phyloP scores from a whole-genome alignment of 2,797 vertebrate genomes.

The Gambelia wislizenii region DNA sequence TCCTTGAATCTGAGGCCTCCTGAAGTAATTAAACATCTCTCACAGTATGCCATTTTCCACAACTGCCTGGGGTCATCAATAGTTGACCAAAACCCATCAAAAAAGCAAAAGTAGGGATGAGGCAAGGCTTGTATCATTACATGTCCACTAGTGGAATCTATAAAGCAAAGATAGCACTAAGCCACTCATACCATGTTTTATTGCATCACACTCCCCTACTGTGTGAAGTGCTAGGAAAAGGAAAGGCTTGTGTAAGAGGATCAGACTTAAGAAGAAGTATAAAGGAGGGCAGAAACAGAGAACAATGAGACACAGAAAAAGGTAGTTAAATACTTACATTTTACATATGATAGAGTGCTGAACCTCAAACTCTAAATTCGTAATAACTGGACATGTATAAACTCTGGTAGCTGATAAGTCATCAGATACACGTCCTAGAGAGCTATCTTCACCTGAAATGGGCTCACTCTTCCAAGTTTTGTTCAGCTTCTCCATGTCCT shows the following conservation, averaged over 20 bases:
- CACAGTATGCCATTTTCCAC: background rate
- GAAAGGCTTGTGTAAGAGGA: background rate
- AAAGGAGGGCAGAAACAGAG: background rate
- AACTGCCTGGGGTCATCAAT: background rate
- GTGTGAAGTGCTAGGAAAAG: background rate
- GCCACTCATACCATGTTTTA: background rate
- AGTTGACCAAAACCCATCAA: background rate
- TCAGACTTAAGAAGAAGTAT: background rate
- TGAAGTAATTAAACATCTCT: background rate
- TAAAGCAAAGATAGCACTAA: background rate
- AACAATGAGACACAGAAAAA: background rate
- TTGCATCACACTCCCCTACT: background rate
- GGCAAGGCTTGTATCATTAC: background rate
- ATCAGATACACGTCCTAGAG: slow-evolving; percentile 80
- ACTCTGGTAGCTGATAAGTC: slow-evolving; percentile 87
- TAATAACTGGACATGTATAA: slow-evolving; percentile 94
- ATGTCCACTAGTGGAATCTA: background rate
- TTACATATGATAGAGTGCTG: slow-evolving; percentile 98
- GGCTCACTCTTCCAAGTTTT: slow-evolving; percentile 90
- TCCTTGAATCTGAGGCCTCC: background rate
- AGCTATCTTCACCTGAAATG: slow-evolving; percentile 82
- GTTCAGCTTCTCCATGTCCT: slow-evolving; percentile 98
- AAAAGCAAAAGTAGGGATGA: background rate
- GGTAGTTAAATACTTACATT: slow-evolving; percentile 82
- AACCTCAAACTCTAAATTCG: slow-evolving; percentile 98